phyloP scores from a whole-genome alignment of 2,113 vertebrate genomes.

The Gopherus evgoodei region DNA sequence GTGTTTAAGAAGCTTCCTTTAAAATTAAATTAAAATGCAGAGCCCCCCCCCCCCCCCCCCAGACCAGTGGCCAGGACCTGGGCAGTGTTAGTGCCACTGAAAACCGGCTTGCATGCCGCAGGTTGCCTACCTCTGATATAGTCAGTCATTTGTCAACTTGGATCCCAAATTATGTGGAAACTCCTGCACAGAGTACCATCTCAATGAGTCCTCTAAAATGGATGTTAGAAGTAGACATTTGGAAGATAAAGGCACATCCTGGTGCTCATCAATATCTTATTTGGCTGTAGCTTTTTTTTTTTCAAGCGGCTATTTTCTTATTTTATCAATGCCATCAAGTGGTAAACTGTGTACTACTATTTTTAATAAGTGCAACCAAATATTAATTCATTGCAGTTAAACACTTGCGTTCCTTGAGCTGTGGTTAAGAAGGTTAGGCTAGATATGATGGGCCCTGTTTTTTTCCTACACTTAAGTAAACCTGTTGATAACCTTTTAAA shows the following conservation, averaged over 20 bases:
- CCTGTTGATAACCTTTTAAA: neutral
- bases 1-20: too few species aligned
- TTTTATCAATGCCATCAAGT: constrained; percentile 51
- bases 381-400: neutral
- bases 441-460: neutral
- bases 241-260: neutral
- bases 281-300: neutral
- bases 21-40: too few species aligned
- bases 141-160: constrained; percentile 5
- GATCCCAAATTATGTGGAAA: neutral
- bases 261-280: neutral
- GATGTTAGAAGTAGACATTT: constrained; percentile 46
- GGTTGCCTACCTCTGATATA: too few species aligned
- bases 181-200: neutral
- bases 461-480: neutral
- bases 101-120: too few species aligned
- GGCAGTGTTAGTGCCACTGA: too few species aligned
- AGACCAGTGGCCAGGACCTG: too few species aligned
- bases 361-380: neutral
- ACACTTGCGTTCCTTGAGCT: neutral
- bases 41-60: too few species aligned
- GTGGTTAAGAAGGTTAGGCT: neutral
- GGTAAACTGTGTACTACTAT: constrained; percentile 35
- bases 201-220: constrained; percentile 18
- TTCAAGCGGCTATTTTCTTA: neutral